phyloP scores from a whole-genome alignment of 2,113 vertebrate species.

The Acinonyx jubatus region DNA sequence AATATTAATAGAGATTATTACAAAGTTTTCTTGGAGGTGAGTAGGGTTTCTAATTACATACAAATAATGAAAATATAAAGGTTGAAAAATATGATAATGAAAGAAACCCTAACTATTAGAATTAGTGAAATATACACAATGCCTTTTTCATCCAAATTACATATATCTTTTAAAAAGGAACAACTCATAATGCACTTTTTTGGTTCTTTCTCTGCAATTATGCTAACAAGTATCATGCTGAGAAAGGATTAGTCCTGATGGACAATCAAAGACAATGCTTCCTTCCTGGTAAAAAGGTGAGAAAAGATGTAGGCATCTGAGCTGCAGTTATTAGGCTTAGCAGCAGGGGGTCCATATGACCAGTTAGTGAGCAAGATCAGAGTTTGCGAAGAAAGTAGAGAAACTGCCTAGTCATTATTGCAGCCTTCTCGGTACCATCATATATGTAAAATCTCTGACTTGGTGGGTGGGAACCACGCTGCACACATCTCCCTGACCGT shows the following conservation, averaged over 20 bases:
- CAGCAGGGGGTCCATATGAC: slow-evolving; percentile 85
- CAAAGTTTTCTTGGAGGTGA: slow-evolving; percentile 53
- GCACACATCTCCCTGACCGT: slow-evolving; percentile 86
- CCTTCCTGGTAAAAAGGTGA: slow-evolving; percentile 87
- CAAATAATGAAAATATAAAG: slow-evolving; percentile 73
- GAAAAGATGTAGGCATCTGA: slow-evolving; percentile 82
- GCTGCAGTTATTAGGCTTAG: slow-evolving; percentile 85
- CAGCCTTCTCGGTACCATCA: slow-evolving; percentile 82
- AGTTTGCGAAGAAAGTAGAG: slow-evolving; percentile 76
- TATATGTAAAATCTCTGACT: slow-evolving; percentile 82
- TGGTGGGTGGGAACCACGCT: slow-evolving; percentile 78
- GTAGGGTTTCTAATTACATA: slow-evolving; percentile 65
- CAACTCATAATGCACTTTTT: slow-evolving; percentile 83
- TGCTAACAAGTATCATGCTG: slow-evolving; percentile 89
- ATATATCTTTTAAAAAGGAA: slow-evolving; percentile 71
- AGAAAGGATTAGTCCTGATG: slow-evolving; percentile 89
- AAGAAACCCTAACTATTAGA: slow-evolving; percentile 75
- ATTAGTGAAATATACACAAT: slow-evolving; percentile 82
- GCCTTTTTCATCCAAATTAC: slow-evolving; percentile 83
- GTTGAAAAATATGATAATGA: slow-evolving; percentile 39
- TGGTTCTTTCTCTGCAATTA: slow-evolving; percentile 89
- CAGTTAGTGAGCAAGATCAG: slow-evolving; percentile 72
- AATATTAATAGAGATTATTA: slow-evolving; percentile 59
- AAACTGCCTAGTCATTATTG: slow-evolving; percentile 85
- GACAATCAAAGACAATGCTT: slow-evolving; percentile 90